Evolutionary conservation across 2,113 vertebrate genomes (phyloP).

Genomic region (Sminthopsis crassicaudata): DNA sequence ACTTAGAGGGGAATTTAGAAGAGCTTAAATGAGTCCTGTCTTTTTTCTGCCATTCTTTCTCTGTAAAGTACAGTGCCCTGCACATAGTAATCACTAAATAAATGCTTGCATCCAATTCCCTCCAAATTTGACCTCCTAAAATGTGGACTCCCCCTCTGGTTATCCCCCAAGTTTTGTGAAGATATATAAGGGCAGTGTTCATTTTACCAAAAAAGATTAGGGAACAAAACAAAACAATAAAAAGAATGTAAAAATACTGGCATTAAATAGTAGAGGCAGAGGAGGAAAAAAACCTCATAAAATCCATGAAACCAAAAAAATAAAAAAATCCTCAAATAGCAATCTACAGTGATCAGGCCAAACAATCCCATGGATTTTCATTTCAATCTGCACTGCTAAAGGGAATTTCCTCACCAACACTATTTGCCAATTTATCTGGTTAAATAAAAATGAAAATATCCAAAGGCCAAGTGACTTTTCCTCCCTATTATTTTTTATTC

Average conservation of each 20-base stretch:
- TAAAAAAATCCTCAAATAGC: no score
- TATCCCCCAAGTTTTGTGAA: background rate
- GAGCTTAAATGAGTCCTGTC: background rate
- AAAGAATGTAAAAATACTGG: no score
- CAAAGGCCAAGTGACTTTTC: background rate
- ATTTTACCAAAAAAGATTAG: no score
- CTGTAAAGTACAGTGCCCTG: background rate
- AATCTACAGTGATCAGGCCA: no score
- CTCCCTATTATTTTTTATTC: background rate
- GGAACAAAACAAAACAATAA: no score
- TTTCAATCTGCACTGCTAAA: background rate
- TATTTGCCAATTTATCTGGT: background rate
- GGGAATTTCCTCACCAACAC: background rate
- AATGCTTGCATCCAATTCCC: background rate
- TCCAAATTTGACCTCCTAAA: background rate
- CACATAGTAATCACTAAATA: background rate
- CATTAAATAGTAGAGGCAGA: no score
- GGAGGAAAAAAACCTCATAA: no score
- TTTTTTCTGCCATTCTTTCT: background rate
- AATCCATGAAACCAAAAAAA: no score
- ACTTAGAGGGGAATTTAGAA: background rate
- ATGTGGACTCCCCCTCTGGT: background rate
- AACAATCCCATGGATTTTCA: no score
- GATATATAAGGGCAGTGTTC: background rate
- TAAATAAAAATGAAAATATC: background rate